A percentile compares a stretch with the other conserved stretches of the same genome.
Evolutionary conservation across 1,140 invertebrate species (phyloP).

Genomic region (Atta texana): DNA sequence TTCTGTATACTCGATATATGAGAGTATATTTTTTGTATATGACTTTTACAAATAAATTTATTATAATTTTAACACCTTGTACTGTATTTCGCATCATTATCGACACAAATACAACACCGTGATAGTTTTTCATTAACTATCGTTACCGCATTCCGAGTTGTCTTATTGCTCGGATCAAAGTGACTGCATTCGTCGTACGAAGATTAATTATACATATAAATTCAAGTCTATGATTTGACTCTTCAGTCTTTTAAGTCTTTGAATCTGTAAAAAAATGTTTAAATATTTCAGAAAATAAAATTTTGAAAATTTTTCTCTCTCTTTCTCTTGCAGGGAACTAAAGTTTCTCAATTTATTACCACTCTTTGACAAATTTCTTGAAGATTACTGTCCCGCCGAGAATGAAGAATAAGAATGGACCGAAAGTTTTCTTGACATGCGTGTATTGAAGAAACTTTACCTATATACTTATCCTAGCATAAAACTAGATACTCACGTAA

Average conservation of each 20-base stretch:
- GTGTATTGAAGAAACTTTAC: background rate
- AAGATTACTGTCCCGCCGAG: background rate
- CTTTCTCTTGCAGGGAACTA: background rate
- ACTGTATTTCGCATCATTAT: too few species aligned
- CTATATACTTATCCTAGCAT: background rate
- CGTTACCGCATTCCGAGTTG: too few species aligned
- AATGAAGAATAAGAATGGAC: background rate
- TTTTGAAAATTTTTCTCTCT: background rate
- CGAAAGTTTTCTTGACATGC: background rate
- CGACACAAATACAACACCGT: too few species aligned
- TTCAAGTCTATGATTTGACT: background rate
- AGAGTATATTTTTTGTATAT: too few species aligned
- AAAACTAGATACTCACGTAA: conserved; percentile 80
- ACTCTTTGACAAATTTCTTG: background rate
- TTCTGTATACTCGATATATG: too few species aligned
- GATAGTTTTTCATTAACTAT: too few species aligned
- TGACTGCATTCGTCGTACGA: too few species aligned
- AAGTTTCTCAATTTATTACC: conserved; percentile 25
- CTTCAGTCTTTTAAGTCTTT: background rate
- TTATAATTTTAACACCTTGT: too few species aligned
- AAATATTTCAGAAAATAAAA: conserved; percentile 3
- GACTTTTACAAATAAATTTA: too few species aligned
- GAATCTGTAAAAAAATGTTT: conserved; percentile 13
- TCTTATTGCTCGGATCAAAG: too few species aligned
- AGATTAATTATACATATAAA: background rate